Evolutionary conservation across 2,113 vertebrate genomes (phyloP), one percentile per base, ranked within the genome.

Genomic region (Hypomesus transpacificus): DNA sequence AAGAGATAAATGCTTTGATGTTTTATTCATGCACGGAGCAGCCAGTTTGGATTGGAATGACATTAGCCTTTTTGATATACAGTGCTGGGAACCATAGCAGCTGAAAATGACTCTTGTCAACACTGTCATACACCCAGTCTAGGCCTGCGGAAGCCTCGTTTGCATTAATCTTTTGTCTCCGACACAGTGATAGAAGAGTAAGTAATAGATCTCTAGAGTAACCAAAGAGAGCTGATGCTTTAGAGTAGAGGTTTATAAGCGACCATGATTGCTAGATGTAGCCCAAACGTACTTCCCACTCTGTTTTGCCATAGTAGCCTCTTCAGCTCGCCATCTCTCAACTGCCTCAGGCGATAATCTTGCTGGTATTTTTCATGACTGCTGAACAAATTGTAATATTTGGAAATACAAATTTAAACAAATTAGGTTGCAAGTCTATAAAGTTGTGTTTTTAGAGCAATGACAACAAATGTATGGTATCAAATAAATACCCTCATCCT

Each of bases 21-120:
- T 84, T 82, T 85, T 79, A 87, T 85, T 87, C 84, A 85, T 82
- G 76, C 3, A 11, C n/a, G 17, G 17, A 21, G 20, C 18, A 59
- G 57, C 17, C 0, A 6, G 63, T 20, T 57, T 57, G 56, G 67
- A 77, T 74, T 24, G 58, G 68, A 80, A 68, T 9, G 75, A 69
- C 69, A 70, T 75, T 63, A 63, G 50, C 59, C 21, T n/a, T 24
- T 69, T 24, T 69, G 58, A 63, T 62, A 34, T 68, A 75, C 61
- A 54, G 73, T 50, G 54, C 58, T 2, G 51, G 13, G 58, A 21
- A 75, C 51, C 58, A 58, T 54, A 61, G 66, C 54, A 46, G 34
- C 58, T 22, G 21, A 18, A 54, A 70, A 70, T 26, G 58, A 70
- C 57, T 68, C 66, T 46, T 16, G 61, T 69, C 61, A 64, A 39